These are phyloP conservation scores for Drosophila neotestacea DNA, from an alignment of 2,888 invertebrate species.

Conservation along the genomic window DNA sequence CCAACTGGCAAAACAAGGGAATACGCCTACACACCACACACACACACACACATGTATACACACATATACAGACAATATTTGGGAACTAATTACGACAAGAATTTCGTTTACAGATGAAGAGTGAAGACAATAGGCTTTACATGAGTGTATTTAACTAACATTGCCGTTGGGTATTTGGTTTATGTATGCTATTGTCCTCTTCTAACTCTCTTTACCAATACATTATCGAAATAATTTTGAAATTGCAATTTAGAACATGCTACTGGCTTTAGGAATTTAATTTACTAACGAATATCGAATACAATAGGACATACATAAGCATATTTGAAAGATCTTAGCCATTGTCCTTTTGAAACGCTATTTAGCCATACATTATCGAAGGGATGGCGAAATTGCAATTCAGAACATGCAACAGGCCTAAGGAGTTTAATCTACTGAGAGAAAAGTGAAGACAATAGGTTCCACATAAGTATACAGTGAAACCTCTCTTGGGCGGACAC, in stretches of 20 bases:
- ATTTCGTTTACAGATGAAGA: background rate
- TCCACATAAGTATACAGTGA: background rate
- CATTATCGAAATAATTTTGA: background rate
- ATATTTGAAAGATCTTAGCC: too few species aligned
- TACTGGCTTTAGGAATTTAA: too few species aligned
- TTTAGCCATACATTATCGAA: too few species aligned
- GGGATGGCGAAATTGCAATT: background rate
- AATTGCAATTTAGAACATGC: background rate
- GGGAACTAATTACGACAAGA: slow-evolving; percentile 13
- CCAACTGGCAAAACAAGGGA: background rate
- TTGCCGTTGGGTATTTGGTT: background rate
- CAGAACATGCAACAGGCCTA: background rate
- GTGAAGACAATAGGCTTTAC: background rate
- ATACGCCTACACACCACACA: background rate
- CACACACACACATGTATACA: background rate
- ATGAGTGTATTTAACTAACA: background rate
- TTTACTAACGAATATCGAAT: too few species aligned
- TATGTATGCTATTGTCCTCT: background rate
- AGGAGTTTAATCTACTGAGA: background rate
- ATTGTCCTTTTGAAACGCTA: too few species aligned
- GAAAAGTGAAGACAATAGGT: background rate
- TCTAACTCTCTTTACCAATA: background rate
- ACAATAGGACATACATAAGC: too few species aligned
- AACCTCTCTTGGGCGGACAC: too few species aligned
- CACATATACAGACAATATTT: background rate